Conservation (phyloP, 2,797 vertebrate genomes). For the Anguilla obscura region DNA sequence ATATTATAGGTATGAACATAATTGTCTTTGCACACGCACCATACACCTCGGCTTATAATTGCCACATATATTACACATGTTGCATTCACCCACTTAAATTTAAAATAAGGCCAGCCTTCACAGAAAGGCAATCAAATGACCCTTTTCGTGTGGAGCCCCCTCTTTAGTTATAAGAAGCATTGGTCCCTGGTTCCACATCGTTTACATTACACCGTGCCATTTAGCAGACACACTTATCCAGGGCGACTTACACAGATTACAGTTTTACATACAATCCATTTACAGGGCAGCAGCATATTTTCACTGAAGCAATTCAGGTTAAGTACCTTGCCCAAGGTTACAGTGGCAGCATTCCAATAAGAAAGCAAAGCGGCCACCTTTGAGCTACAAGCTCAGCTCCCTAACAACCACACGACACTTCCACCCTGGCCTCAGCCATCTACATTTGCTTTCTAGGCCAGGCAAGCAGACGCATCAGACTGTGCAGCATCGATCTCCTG, state of each 20-base stretch:
- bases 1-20: neutral
- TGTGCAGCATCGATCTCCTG: neutral
- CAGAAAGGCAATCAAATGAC: neutral
- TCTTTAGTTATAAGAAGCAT: neutral
- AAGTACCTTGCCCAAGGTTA: neutral
- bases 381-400: neutral
- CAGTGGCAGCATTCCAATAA: neutral
- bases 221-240: neutral
- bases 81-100: neutral
- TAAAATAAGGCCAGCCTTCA: neutral
- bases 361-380: neutral
- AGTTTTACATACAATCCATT: neutral
- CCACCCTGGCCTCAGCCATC: neutral
- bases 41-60: neutral
- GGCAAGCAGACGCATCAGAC: neutral
- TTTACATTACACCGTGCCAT: neutral
- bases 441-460: neutral
- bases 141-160: neutral
- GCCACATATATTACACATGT: neutral
- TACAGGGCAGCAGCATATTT: neutral
- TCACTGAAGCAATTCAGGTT: neutral
- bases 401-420: neutral
- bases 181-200: neutral
- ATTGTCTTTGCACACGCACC: neutral
- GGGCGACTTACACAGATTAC: neutral